phyloP scores from a whole-genome alignment of 2,888 invertebrate genomes.

The Cactoblastis cactorum region DNA sequence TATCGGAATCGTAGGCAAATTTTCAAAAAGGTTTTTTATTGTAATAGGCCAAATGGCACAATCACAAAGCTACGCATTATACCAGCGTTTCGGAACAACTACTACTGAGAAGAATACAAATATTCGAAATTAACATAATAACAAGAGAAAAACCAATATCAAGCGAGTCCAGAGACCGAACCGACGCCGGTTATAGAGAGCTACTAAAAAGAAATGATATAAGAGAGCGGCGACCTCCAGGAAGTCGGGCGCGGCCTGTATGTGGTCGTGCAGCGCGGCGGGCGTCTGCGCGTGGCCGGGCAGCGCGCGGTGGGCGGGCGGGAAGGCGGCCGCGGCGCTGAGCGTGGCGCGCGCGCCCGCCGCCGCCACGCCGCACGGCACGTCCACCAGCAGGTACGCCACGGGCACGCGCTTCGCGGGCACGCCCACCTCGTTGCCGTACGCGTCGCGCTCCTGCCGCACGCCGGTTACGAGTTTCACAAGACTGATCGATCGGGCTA shows the following conservation, averaged over 20 bases:
- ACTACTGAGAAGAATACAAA: too few species aligned
- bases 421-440: conserved; percentile 97
- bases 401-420: conserved; percentile 97
- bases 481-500: too few species aligned
- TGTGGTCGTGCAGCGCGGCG: conserved; percentile 54
- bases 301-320: conserved; percentile 57
- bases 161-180: too few species aligned
- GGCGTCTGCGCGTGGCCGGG: conserved; percentile 50
- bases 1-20: too few species aligned
- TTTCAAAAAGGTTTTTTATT: too few species aligned
- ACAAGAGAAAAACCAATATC: too few species aligned
- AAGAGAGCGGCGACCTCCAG: conserved; percentile 56
- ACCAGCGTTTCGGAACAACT: too few species aligned
- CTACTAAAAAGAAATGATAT: neutral
- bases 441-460: conserved; percentile 94
- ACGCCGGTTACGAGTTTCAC: too few species aligned
- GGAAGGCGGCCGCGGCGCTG: conserved; percentile 39
- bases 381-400: conserved; percentile 97
- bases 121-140: too few species aligned
- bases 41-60: too few species aligned
- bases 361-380: conserved; percentile 93
- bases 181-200: too few species aligned
- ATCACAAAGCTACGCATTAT: too few species aligned
- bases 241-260: conserved; percentile 74
- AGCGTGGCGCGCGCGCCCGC: conserved; percentile 56